These are phyloP conservation scores for Pseudorasbora parva DNA, from an alignment of 2,113 vertebrate species.

Conservation along the genomic window DNA sequence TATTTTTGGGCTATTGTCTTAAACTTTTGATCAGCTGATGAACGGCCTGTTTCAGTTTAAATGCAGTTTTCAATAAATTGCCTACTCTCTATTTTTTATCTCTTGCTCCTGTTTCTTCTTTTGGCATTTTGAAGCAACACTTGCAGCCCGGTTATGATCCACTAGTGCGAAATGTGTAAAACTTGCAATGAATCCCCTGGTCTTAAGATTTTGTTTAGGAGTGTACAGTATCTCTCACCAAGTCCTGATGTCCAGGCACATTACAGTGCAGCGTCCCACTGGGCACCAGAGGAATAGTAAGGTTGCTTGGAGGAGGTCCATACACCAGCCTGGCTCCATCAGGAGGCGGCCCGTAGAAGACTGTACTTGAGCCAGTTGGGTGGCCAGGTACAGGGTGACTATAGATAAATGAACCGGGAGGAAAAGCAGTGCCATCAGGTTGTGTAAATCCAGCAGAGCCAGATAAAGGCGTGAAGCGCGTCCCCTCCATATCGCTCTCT, in stretches of 20 bases:
- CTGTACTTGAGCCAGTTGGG: slow-evolving; percentile 69
- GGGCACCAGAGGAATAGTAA: slow-evolving; percentile 75
- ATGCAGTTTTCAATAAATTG: no score
- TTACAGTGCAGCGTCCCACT: slow-evolving; percentile 81
- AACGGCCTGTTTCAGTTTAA: no score
- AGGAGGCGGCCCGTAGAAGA: slow-evolving; percentile 76
- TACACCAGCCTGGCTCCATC: slow-evolving; percentile 71
- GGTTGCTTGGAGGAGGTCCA: slow-evolving; percentile 73
- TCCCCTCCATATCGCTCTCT: slow-evolving; percentile 62
- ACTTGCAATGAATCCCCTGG: no score
- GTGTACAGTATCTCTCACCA: slow-evolving; percentile 76
- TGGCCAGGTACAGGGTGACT: slow-evolving; percentile 69
- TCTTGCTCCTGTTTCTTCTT: no score
- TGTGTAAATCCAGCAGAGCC: slow-evolving; percentile 78
- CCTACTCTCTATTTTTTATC: no score
- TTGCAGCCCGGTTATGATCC: no score
- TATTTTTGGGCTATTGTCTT: no score
- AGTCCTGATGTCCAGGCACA: slow-evolving; percentile 76
- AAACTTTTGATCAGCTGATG: no score
- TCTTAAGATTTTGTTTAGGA: no score
- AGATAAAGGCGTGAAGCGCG: slow-evolving; percentile 69
- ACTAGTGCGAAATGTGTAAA: no score
- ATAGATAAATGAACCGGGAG: slow-evolving; percentile 76
- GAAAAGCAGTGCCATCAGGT: slow-evolving; percentile 74
- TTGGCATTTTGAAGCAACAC: no score